Conservation (phyloP, 2,888 invertebrate species). For the Halocaridina rubra region DNA sequence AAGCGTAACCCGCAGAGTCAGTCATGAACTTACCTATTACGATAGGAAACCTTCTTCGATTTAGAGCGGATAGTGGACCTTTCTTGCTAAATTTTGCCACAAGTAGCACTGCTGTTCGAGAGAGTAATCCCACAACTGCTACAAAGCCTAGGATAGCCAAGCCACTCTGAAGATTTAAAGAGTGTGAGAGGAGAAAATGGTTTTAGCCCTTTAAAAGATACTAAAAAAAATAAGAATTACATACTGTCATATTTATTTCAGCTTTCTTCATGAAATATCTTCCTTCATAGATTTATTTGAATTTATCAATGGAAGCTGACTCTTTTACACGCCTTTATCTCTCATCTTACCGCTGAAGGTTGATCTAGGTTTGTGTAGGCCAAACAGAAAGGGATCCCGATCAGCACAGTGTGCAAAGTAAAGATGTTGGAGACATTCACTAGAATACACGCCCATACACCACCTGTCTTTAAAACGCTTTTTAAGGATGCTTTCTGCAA, state of each 20-base stretch:
- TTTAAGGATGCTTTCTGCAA: not conserved
- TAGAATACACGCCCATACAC: constrained; percentile 18
- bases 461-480: not conserved
- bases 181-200: not conserved
- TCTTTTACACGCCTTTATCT: too few relatives aligned
- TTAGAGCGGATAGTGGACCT: not conserved
- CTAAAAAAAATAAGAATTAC: too few relatives aligned
- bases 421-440: constrained; percentile 31
- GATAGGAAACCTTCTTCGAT: not conserved
- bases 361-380: not conserved
- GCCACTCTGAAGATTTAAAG: too few relatives aligned
- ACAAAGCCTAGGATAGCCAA: not conserved
- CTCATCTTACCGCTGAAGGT: not conserved
- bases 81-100: not conserved
- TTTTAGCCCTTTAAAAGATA: not conserved
- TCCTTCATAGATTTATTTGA: too few relatives aligned
- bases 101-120: not conserved
- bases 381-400: constrained; percentile 21
- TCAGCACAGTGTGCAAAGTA: constrained; percentile 16
- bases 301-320: too few relatives aligned
- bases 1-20: too few relatives aligned
- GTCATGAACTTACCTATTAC: not conserved
- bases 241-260: too few relatives aligned
- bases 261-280: too few relatives aligned
- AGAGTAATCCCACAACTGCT: not conserved